Conservation (phyloP, 2,888 invertebrate species). For the Tinea pellionella region DNA sequence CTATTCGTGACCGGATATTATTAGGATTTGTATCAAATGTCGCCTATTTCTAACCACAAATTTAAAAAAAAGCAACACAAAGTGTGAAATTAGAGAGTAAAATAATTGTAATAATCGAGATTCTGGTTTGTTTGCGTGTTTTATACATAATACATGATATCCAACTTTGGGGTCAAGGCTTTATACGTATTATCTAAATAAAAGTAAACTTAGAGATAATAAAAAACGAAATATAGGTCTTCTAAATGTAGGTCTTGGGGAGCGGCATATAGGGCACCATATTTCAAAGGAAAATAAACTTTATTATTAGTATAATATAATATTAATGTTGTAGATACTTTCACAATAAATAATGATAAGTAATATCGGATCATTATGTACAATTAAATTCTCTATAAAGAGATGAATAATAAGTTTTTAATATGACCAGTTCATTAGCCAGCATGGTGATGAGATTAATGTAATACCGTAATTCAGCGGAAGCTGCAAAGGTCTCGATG, state of each 20-base stretch:
- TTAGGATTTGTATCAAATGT: not conserved
- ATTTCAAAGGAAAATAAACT: no score
- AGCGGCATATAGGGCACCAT: no score
- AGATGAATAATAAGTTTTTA: slow-evolving; percentile 18
- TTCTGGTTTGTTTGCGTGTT: not conserved
- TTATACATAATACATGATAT: not conserved
- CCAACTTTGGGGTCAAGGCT: no score
- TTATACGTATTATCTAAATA: no score
- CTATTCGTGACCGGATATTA: slow-evolving; percentile 11
- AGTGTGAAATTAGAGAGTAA: not conserved
- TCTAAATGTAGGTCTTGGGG: no score
- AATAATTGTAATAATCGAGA: not conserved
- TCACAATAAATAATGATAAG: not conserved
- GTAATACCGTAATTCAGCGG: slow-evolving; percentile 21
- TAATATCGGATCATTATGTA: slow-evolving; percentile 3
- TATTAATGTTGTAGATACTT: no score
- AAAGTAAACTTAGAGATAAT: no score
- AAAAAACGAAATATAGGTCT: no score
- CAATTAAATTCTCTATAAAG: not conserved
- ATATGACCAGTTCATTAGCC: slow-evolving; percentile 31
- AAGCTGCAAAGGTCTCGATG: slow-evolving; percentile 12
- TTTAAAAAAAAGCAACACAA: not conserved
- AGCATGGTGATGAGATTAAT: slow-evolving; percentile 25
- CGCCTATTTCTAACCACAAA: slow-evolving; percentile 5
- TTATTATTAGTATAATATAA: no score